phyloP scores from a whole-genome alignment of 2,888 invertebrate genomes.

The Hydriomena furcata region DNA sequence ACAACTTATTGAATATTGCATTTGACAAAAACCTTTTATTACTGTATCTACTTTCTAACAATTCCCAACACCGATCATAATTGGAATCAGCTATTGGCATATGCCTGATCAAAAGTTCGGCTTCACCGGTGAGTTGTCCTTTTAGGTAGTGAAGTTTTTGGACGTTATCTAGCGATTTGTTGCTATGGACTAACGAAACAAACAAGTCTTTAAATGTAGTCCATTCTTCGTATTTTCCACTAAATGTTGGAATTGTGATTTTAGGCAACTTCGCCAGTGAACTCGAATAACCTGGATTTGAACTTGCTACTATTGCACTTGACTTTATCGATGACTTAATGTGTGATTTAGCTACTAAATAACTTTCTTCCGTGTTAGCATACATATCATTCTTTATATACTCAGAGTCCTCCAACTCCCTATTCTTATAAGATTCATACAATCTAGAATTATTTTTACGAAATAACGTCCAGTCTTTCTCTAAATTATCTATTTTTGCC shows the following conservation, averaged over 20 bases:
- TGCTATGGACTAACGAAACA: neutral
- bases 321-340: neutral
- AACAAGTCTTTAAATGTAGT: neutral
- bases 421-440: neutral
- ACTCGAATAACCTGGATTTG: neutral
- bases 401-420: neutral
- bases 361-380: neutral
- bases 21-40: conserved; percentile 35
- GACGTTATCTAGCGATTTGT: conserved; percentile 1
- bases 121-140: conserved; percentile 20
- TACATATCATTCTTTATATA: neutral
- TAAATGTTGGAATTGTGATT: conserved; percentile 1
- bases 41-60: conserved; percentile 31
- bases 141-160: conserved; percentile 5
- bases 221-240: conserved; percentile 4
- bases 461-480: neutral
- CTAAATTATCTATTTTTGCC: neutral
- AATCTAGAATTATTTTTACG: neutral
- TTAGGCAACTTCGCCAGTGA: conserved; percentile 2
- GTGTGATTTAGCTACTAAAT: neutral
- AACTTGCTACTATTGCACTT: neutral
- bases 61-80: conserved; percentile 33
- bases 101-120: conserved; percentile 36
- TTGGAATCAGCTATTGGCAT: conserved; percentile 34
- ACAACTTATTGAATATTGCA: conserved; percentile 31